A percentile compares a stretch with the other conserved stretches of the same genome.
Evolutionary conservation across 2,797 vertebrate species (phyloP).

Genomic region (Anguilla marmorata): DNA sequence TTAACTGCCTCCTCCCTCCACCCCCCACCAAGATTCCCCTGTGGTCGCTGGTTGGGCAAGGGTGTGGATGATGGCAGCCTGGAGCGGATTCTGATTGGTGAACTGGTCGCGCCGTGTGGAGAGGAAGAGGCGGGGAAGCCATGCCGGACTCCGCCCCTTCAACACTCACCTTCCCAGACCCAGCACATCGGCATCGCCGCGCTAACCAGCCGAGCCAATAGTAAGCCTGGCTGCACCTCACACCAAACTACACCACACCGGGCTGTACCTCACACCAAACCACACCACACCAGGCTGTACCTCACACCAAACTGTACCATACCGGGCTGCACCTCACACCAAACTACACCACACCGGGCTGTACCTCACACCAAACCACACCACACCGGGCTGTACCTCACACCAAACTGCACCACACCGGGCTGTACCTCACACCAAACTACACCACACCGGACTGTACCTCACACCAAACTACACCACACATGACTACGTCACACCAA

Average conservation of each 20-base stretch:
- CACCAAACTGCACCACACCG: not conserved
- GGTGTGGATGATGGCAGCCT: conserved; percentile 93
- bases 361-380: not conserved
- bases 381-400: not conserved
- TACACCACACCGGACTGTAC: not conserved
- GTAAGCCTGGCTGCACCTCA: conserved; percentile 67
- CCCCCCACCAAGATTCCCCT: conserved; percentile 82
- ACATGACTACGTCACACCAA: not conserved
- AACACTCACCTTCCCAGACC: conserved; percentile 85
- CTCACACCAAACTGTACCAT: not conserved
- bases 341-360: not conserved
- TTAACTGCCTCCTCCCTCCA: not conserved
- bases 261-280: not conserved
- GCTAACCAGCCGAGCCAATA: conserved; percentile 77
- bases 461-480: not conserved
- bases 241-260: not conserved
- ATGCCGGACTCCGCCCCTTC: conserved; percentile 89
- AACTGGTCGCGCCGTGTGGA: conserved; percentile 77
- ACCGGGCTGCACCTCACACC: not conserved
- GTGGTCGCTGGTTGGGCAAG: conserved; percentile 92
- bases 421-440: not conserved
- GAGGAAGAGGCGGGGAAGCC: conserved; percentile 87
- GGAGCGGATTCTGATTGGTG: conserved; percentile 92
- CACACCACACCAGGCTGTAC: not conserved
- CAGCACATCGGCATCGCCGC: conserved; percentile 86